Evolutionary conservation across 2,797 vertebrate genomes (phyloP).

Genomic region (Pangasius krempfi): DNA sequence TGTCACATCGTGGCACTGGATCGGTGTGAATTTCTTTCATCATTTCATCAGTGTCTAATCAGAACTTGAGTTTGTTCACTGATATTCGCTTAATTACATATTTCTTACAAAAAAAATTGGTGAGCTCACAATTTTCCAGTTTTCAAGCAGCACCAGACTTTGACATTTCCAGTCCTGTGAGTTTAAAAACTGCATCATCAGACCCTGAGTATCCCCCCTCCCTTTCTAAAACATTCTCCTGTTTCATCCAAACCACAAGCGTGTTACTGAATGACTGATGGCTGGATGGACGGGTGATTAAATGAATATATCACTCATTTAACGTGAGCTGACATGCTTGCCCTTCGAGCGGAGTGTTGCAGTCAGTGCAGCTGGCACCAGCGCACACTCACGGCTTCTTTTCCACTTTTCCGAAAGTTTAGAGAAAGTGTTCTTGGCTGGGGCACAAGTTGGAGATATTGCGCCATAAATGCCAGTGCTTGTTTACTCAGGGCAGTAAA

Average conservation of each 20-base stretch:
- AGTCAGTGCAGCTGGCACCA: constrained; percentile 46
- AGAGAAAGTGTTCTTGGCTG: constrained; percentile 53
- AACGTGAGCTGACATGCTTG: constrained; percentile 43
- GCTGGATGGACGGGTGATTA: constrained; percentile 57
- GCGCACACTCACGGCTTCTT: constrained; percentile 32
- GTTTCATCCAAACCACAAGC: constrained; percentile 53
- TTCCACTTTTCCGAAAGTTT: constrained; percentile 36
- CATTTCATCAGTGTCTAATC: constrained; percentile 1
- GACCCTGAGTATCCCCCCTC: constrained; percentile 10
- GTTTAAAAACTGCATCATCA: constrained; percentile 22
- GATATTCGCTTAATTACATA: too few relatives aligned
- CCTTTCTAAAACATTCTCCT: constrained; percentile 42
- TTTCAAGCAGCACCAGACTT: not conserved
- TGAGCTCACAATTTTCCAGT: not conserved
- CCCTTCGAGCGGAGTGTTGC: constrained; percentile 38
- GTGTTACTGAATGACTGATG: constrained; percentile 53
- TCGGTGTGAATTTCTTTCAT: not conserved
- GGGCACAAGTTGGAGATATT: constrained; percentile 49
- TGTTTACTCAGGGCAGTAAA: constrained; percentile 62
- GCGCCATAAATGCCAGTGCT: constrained; percentile 57
- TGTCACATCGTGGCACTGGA: not conserved
- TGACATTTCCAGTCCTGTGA: constrained; percentile 33
- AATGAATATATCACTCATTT: constrained; percentile 52
- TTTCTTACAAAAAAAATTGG: not conserved
- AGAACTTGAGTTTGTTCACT: not conserved